Evolutionary conservation across 1,140 invertebrate genomes (phyloP), one percentile per base, ranked within the genome.

Genomic region (Aphidius ervi): DNA sequence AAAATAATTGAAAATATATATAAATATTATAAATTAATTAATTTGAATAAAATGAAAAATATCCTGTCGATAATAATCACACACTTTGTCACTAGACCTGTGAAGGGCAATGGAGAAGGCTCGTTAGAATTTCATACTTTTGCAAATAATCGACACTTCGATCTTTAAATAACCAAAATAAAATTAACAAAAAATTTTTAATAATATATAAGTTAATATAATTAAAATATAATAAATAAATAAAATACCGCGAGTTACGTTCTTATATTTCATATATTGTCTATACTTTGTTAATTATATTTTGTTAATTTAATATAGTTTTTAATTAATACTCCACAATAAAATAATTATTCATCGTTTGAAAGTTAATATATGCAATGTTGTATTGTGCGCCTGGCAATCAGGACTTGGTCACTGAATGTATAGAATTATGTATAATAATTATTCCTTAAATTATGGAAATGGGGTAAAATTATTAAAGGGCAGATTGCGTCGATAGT

Each of bases 71-170:
- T 66, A 66, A 66, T 66, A 64, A 63, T 66, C 31, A 37, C 62
- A 64, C 63, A 76, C 58, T 71, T 72, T 63, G 71, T 74, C 71
- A 66, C 62, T 75, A 75, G 74, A 73, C 57, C 70, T 67, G 69
- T 64, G 64, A 23, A 49, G 31, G 8, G 31, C 31, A 52, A 52
- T 58, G 65, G 69, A 61, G 68, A 31, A 63, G 67, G 67, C 68
- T 72, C 59, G 62, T 67, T 78, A 79, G 74, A 74, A 70, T 79
- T 79, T 79, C 77, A 77, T 79, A 79, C 76, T 79, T 79, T 79
- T 79, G 71, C 76, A 78, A 79, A 74, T 75, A 77, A 75, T 72
- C 71, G 73, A 65, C 64, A 71, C 67, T 66, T 71, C 63, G 70
- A 76, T 74, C 69, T 73, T 67, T 74, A 67, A 68, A 62, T 65